These are phyloP conservation scores for Sinotaia quadrata DNA, from an alignment of 2,888 invertebrate species.

Conservation along the genomic window DNA sequence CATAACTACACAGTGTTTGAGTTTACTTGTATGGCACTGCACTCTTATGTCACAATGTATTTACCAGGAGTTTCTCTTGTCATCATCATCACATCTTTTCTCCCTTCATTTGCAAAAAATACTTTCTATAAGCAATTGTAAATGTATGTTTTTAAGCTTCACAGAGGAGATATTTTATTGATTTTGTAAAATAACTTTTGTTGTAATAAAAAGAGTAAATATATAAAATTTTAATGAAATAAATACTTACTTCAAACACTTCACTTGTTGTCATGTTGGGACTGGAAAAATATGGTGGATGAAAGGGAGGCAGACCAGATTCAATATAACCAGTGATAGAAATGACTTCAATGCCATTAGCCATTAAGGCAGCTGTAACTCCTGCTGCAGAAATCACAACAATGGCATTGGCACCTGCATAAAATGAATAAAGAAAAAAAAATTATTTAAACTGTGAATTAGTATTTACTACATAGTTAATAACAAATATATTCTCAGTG, in stretches of 20 bases:
- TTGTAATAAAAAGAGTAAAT: too few relatives aligned
- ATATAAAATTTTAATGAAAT: too few relatives aligned
- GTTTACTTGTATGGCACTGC: too few relatives aligned
- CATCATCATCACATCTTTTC: too few relatives aligned
- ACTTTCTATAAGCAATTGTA: too few relatives aligned
- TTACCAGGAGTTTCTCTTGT: too few relatives aligned
- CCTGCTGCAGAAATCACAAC: conserved; percentile 54
- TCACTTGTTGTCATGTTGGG: conserved; percentile 45
- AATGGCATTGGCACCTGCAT: conserved; percentile 61
- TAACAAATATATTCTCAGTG: not conserved
- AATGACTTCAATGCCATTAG: conserved; percentile 45
- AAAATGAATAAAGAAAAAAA: conserved; percentile 13
- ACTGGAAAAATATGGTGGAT: conserved; percentile 52
- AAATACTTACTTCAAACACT: conserved; percentile 53
- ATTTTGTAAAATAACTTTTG: too few relatives aligned
- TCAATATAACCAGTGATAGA: conserved; percentile 61
- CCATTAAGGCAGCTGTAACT: conserved; percentile 50
- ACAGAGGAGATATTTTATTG: too few relatives aligned
- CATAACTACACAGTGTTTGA: too few relatives aligned
- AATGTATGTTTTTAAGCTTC: too few relatives aligned
- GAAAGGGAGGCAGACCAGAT: conserved; percentile 62
- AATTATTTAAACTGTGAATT: not conserved
- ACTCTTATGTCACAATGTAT: too few relatives aligned
- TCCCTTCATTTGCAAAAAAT: too few relatives aligned
- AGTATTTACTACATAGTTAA: not conserved